phyloP scores from a whole-genome alignment of 2,113 vertebrate species.

The Laterallus jamaicensis region DNA sequence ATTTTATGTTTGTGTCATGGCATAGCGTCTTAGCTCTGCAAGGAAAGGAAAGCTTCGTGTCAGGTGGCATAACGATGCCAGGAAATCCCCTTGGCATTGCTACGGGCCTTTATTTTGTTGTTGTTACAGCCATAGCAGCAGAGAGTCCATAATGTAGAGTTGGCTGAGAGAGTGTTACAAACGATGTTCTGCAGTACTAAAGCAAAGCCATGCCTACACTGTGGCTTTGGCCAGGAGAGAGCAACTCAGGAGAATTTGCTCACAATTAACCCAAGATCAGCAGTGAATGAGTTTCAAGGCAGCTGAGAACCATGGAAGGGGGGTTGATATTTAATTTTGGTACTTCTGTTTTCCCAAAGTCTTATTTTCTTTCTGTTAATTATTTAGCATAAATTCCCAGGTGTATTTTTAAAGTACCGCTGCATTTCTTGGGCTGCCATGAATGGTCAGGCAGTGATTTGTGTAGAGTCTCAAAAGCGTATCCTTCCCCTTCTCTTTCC shows the following conservation, averaged over 20 bases:
- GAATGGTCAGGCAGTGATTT: background rate
- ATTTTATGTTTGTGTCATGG: background rate
- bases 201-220: background rate
- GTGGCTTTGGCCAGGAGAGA: background rate
- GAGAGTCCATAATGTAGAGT: rapidly evolving
- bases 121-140: background rate
- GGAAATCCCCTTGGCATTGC: background rate
- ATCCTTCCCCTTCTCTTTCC: background rate
- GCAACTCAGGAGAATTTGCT: background rate
- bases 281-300: background rate
- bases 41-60: background rate
- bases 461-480: background rate
- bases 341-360: background rate
- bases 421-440: background rate
- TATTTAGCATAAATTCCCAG: background rate
- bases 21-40: background rate
- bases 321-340: background rate
- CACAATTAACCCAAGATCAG: background rate
- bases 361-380: background rate
- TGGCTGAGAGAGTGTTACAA: background rate
- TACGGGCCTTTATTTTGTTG: background rate
- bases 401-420: background rate
- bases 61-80: background rate
- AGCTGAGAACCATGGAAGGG: background rate
- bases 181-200: background rate